phyloP scores from a whole-genome alignment of 2,888 invertebrate species.

The Saturnia japonica region DNA sequence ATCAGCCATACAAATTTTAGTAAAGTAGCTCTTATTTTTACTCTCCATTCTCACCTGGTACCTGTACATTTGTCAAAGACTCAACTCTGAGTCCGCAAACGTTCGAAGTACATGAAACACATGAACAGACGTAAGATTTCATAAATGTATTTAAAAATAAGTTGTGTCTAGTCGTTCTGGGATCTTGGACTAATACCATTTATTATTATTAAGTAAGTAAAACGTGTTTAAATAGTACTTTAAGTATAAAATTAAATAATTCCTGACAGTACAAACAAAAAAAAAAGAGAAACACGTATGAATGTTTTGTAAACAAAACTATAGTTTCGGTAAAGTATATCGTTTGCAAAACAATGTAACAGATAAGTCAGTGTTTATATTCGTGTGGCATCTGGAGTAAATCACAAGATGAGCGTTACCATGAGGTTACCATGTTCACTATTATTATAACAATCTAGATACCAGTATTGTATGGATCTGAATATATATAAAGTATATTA shows the following conservation, averaged over 20 bases:
- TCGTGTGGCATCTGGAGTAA: constrained; percentile 11
- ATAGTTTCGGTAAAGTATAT: background rate
- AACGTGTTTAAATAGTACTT: background rate
- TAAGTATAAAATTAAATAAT: background rate
- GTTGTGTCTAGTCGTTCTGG: too few species aligned
- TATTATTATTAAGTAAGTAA: too few species aligned
- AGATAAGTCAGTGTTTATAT: constrained; percentile 15
- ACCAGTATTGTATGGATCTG: background rate
- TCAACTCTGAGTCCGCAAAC: too few species aligned
- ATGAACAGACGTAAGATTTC: too few species aligned
- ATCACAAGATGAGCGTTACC: constrained; percentile 7
- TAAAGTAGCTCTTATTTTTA: too few species aligned
- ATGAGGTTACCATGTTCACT: constrained; percentile 11
- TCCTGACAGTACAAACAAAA: background rate
- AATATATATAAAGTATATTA: background rate
- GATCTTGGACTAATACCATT: too few species aligned
- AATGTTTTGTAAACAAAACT: background rate
- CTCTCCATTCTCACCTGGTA: too few species aligned
- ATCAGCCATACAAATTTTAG: too few species aligned
- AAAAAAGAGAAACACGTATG: background rate
- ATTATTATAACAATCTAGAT: constrained; percentile 5
- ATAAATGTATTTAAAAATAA: too few species aligned
- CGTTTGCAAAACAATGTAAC: constrained; percentile 16
- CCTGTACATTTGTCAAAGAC: too few species aligned
- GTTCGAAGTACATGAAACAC: too few species aligned